Percentiles rank a stretch among this genome's conserved stretches.
Conservation (phyloP, 2,113 vertebrate species). For the Turnix velox region DNA sequence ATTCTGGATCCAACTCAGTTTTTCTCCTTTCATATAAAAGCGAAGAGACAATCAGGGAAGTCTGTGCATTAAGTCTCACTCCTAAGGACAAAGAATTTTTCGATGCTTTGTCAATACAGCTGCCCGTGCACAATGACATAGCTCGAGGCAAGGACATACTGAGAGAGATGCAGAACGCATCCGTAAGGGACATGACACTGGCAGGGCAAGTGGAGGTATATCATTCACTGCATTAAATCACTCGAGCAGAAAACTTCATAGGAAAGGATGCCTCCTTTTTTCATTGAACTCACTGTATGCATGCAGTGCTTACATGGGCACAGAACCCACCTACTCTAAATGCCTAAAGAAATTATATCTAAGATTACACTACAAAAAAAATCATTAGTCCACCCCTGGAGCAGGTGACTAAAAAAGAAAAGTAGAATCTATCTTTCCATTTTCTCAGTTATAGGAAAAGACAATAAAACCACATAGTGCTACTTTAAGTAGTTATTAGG, state of each 20-base stretch:
- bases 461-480: background rate
- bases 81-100: background rate
- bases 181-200: background rate
- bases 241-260: background rate
- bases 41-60: background rate
- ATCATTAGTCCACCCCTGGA: background rate
- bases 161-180: background rate
- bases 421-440: background rate
- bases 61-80: background rate
- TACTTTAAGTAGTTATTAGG: background rate
- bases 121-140: background rate
- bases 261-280: background rate
- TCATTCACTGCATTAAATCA: background rate
- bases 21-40: background rate
- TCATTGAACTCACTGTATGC: background rate
- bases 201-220: background rate
- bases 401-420: background rate
- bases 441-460: background rate
- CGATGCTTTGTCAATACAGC: background rate
- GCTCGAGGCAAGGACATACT: background rate
- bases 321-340: background rate
- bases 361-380: background rate
- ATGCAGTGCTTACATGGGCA: accelerated
- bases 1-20: background rate
- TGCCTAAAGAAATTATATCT: background rate